These are phyloP conservation scores for Melanotaenia maccullochi DNA, from an alignment of 2,797 vertebrate species.

Conservation along the genomic window DNA sequence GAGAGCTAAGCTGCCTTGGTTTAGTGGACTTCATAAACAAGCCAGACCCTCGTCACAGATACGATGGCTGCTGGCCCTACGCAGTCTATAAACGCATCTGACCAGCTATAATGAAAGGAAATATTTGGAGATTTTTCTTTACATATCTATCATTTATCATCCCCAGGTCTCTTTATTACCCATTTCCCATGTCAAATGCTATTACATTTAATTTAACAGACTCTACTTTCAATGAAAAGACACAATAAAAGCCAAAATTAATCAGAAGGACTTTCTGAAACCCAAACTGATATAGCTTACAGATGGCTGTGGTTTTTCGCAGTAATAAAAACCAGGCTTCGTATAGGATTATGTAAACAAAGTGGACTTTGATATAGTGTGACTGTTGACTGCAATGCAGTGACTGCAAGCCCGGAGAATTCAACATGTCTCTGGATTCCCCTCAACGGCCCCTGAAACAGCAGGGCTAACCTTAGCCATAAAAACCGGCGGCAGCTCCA, in stretches of 20 bases:
- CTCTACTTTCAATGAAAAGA: slow-evolving; percentile 60
- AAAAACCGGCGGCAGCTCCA: slow-evolving; percentile 62
- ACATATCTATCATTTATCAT: slow-evolving; percentile 74
- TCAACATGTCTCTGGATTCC: slow-evolving; percentile 63
- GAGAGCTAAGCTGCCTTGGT: slow-evolving; percentile 57
- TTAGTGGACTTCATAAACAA: slow-evolving; percentile 75
- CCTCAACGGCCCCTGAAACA: slow-evolving; percentile 55
- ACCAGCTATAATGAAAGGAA: slow-evolving; percentile 62
- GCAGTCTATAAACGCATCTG: slow-evolving; percentile 53
- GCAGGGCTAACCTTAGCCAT: slow-evolving; percentile 65
- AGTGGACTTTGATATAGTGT: slow-evolving; percentile 69
- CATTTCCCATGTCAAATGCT: slow-evolving; percentile 76
- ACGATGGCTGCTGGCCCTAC: slow-evolving; percentile 55
- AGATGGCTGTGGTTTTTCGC: slow-evolving; percentile 69
- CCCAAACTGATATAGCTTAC: slow-evolving; percentile 73
- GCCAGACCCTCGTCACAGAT: slow-evolving; percentile 66
- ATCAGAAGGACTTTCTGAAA: slow-evolving; percentile 71
- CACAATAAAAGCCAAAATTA: slow-evolving; percentile 73
- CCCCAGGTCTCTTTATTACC: slow-evolving; percentile 64
- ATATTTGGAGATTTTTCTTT: slow-evolving; percentile 74
- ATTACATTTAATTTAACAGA: slow-evolving; percentile 69
- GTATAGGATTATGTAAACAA: slow-evolving; percentile 76
- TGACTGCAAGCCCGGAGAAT: slow-evolving; percentile 70
- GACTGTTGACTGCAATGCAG: slow-evolving; percentile 56
- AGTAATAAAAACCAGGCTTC: slow-evolving; percentile 73